These are phyloP conservation scores for Taxidea taxus DNA, from an alignment of 2,113 vertebrate species.

Conservation along the genomic window DNA sequence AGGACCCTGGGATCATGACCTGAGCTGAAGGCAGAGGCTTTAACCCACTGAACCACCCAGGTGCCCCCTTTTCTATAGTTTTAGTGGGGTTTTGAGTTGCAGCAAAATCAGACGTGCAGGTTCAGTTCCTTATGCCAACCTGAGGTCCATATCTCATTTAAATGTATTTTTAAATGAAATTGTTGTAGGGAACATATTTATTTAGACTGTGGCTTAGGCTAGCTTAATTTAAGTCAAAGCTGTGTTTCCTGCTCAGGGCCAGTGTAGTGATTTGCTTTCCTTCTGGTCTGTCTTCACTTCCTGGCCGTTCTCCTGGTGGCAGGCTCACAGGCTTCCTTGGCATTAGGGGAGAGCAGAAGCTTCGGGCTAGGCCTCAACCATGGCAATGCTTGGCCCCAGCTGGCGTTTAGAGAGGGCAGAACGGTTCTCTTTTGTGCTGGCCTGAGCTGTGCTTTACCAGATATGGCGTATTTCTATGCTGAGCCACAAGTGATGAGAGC, in stretches of 20 bases:
- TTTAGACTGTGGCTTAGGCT: background rate
- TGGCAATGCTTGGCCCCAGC: no score
- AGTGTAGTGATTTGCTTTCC: background rate
- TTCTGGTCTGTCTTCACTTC: background rate
- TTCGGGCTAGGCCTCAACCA: background rate
- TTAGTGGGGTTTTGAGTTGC: background rate
- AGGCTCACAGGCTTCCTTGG: background rate
- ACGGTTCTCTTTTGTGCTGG: background rate
- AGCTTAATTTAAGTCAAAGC: background rate
- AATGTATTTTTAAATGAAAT: background rate
- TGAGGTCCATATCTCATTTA: background rate
- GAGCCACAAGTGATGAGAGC: background rate
- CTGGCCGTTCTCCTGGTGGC: background rate
- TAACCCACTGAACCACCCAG: no score
- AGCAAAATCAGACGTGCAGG: background rate
- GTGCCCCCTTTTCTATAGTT: background rate
- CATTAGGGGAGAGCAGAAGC: background rate
- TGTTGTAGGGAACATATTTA: background rate
- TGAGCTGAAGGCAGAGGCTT: no score
- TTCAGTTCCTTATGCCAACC: background rate
- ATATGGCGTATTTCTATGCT: background rate
- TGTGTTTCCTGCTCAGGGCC: background rate
- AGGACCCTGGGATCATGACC: no score
- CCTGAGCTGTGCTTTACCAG: background rate
- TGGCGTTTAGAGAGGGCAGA: background rate